Evolutionary conservation across 2,888 invertebrate genomes (phyloP), one percentile per base, ranked within the genome.

Genomic region (Teinopalpus imperialis): DNA sequence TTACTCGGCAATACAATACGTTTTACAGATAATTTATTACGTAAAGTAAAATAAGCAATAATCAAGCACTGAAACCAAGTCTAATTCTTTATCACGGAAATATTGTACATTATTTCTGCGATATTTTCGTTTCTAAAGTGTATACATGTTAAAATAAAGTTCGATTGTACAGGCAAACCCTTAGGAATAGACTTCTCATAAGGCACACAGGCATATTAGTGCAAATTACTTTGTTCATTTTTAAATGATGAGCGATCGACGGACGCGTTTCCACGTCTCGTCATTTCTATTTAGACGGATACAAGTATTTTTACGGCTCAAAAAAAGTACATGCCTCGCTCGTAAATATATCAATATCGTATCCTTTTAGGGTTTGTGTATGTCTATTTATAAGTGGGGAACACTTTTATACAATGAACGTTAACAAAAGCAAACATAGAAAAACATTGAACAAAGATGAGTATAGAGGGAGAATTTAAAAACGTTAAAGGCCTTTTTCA

Each of bases 291-390:
- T 40, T 21, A 34, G 27, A 46, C 23, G 23, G 26, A 29, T 24
- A 23, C 40, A 29, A 40, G 34, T 46, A 40, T 46, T 40, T 46
- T 35, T 34, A 40, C 37, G 34, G n/a, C 39, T 27, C 27, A 21
- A 34, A 46, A 46, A 45, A 40, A 46, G 39, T 34, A 21, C 14
- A 35, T 39, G 40, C 27, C 18, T 10, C 32, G 44, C 37, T 44
- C 44, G 32, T 44, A 44, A 44, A 44, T 44, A 44, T 44, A 39
- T 44, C 44, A 44, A 37, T 44, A 37, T 30, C 39, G 39, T 40
- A 40, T 45, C 32, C 45, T 39, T 40, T 40, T 23, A 40, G 37
- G 21, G 32, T 39, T 44, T 44, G 34, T 39, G 26, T 37, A 31
- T 23, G 23, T 39, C 37, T 39, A 44, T 44, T 44, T 37, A 29